Percentiles rank a stretch among this genome's conserved stretches.
Evolutionary conservation across 2,888 invertebrate species (phyloP).

Genomic region (Cephus sareptanus): DNA sequence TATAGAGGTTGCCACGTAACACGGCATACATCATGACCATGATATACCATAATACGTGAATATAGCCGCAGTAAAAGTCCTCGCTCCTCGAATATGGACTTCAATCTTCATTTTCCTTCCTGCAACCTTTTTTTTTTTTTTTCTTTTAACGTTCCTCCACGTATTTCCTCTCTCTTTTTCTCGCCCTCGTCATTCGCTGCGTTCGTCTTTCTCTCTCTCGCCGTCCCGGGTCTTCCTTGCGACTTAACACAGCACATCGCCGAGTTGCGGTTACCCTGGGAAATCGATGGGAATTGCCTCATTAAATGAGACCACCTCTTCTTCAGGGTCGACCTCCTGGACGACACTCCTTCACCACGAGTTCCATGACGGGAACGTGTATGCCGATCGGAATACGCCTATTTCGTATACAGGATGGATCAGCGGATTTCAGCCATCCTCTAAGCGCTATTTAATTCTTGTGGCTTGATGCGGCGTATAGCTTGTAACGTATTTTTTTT

Average conservation of each 20-base stretch:
- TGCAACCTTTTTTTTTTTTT: neutral
- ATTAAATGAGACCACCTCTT: conserved; percentile 34
- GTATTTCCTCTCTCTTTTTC: neutral
- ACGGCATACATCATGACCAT: neutral
- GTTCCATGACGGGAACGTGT: neutral
- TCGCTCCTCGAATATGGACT: neutral
- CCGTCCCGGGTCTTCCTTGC: neutral
- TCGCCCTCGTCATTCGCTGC: neutral
- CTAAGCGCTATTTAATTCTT: neutral
- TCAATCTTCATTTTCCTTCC: neutral
- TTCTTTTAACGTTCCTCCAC: neutral
- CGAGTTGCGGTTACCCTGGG: conserved; percentile 28
- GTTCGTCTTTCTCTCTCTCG: neutral
- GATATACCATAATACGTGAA: neutral
- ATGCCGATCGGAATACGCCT: neutral
- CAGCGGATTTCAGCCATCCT: neutral
- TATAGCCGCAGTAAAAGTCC: neutral
- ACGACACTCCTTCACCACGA: neutral
- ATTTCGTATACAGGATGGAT: neutral
- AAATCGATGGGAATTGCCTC: conserved; percentile 44
- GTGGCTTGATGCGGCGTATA: neutral
- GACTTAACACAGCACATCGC: conserved; percentile 9
- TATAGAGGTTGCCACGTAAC: neutral
- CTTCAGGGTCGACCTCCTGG: neutral
- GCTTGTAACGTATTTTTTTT: too few relatives aligned